phyloP scores from a whole-genome alignment of 2,888 invertebrate species.

The Uropetala carovei region DNA sequence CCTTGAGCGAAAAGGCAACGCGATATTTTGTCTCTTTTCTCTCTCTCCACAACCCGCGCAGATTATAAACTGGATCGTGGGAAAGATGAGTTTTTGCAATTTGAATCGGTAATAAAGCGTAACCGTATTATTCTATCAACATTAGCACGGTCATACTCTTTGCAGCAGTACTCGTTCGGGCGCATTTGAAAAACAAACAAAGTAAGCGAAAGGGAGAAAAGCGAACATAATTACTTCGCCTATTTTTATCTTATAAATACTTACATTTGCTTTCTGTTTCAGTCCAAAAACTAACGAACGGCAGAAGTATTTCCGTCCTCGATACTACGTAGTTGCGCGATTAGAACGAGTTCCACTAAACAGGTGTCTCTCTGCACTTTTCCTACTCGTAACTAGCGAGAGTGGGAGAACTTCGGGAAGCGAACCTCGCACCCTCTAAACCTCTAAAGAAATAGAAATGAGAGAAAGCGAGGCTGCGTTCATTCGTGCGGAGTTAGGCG shows the following conservation, averaged over 20 bases:
- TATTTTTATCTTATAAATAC: not conserved
- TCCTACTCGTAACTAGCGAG: too few species aligned
- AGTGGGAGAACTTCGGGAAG: too few species aligned
- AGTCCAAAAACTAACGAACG: too few species aligned
- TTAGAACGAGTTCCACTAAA: too few species aligned
- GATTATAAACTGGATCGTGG: constrained; percentile 11
- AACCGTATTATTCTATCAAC: not conserved
- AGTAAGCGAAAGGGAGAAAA: not conserved
- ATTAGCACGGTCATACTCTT: not conserved
- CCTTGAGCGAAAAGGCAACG: not conserved
- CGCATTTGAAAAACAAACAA: not conserved
- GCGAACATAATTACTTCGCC: not conserved
- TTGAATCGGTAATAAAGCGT: not conserved
- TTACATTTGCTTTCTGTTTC: too few species aligned
- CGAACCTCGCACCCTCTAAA: too few species aligned
- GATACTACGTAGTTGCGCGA: too few species aligned
- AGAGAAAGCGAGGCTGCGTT: not conserved
- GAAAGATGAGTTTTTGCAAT: not conserved
- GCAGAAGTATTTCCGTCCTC: too few species aligned
- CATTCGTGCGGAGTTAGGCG: not conserved
- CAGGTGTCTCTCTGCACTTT: too few species aligned
- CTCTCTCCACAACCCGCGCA: not conserved
- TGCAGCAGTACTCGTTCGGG: not conserved
- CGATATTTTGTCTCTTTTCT: not conserved
- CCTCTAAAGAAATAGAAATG: not conserved